phyloP scores from a whole-genome alignment of 2,888 invertebrate genomes.

The Choristoneura rosaceana region DNA sequence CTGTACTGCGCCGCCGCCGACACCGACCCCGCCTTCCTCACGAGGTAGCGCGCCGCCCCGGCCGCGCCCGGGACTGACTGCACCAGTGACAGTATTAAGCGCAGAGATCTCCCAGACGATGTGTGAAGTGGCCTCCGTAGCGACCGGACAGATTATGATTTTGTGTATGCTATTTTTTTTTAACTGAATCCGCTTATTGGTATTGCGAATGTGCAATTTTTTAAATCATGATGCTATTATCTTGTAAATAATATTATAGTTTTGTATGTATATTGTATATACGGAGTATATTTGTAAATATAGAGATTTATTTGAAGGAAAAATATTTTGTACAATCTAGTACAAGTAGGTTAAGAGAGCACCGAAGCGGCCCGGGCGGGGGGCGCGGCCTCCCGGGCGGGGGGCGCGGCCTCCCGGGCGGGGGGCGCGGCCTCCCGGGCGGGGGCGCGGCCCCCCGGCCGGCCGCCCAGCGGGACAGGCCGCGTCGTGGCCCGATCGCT shows the following conservation, averaged over 20 bases:
- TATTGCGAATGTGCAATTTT: neutral
- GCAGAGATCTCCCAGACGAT: too few species aligned
- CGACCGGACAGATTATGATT: constrained; percentile 11
- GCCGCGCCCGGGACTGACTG: too few species aligned
- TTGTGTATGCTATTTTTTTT: neutral
- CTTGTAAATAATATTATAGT: constrained; percentile 36
- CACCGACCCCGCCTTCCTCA: constrained; percentile 43
- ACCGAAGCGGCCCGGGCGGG: neutral
- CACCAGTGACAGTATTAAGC: too few species aligned
- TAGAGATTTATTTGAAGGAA: constrained; percentile 37
- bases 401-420: neutral
- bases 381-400: neutral
- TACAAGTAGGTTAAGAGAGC: constrained; percentile 14
- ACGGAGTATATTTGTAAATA: constrained; percentile 42
- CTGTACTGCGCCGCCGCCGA: constrained; percentile 54
- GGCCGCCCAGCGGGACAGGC: neutral
- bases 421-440: neutral
- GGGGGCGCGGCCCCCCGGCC: neutral
- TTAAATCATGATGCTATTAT: constrained; percentile 11
- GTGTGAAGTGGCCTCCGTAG: too few species aligned
- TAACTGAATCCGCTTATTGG: neutral
- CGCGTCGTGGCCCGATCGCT: neutral
- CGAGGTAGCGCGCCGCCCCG: constrained; percentile 29
- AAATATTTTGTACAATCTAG: constrained; percentile 33
- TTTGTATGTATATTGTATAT: constrained; percentile 37